These are phyloP conservation scores for Hypanus sabinus DNA, from an alignment of 2,113 vertebrate species.

Conservation along the genomic window DNA sequence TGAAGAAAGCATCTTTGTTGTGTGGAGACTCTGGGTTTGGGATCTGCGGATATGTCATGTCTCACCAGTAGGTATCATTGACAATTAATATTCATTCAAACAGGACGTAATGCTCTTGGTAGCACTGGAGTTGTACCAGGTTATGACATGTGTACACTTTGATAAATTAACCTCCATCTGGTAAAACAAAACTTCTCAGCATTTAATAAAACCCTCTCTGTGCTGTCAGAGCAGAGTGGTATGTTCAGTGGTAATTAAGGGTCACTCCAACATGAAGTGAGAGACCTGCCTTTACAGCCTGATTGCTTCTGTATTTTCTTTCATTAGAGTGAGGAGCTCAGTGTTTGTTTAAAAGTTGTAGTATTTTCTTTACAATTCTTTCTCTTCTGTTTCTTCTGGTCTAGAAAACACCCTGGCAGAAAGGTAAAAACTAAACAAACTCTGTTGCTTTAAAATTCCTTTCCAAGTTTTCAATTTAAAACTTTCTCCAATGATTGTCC, in stretches of 20 bases:
- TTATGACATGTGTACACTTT: conserved; percentile 19
- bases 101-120: background rate
- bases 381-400: background rate
- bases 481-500: background rate
- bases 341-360: background rate
- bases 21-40: background rate
- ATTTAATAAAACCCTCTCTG: conserved; percentile 1
- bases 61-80: conserved; percentile 3
- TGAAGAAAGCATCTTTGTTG: conserved; percentile 24
- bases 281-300: background rate
- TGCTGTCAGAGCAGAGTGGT: background rate
- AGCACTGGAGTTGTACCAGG: background rate
- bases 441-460: background rate
- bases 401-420: background rate
- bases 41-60: background rate
- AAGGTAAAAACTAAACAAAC: background rate
- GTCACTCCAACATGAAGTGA: background rate
- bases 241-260: background rate
- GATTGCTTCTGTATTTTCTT: background rate
- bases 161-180: conserved; percentile 33
- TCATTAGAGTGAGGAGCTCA: background rate
- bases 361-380: background rate
- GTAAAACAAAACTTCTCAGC: background rate
- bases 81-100: conserved; percentile 13
- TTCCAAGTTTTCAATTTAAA: background rate